Base-by-base conservation (phyloP, 2,113 vertebrate genomes). In the Callithrix jacchus region DNA sequence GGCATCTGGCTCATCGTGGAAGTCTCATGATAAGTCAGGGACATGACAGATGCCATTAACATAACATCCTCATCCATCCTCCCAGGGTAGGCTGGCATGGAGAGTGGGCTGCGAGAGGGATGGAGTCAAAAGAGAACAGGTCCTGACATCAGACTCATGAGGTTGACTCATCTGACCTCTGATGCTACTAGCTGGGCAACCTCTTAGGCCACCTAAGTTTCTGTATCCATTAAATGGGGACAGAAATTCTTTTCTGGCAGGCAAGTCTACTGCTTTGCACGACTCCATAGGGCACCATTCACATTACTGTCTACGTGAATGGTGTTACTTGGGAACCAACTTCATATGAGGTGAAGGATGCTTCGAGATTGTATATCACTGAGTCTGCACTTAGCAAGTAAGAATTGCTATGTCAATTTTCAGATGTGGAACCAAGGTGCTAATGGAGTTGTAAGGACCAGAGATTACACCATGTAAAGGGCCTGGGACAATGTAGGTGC, bases 41-140 rank as follows among this genome's bases (percentile, higher is more conserved):
- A 91, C 66, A 25, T 85, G 97, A 97, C 91, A 95, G 89, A 89
- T 76, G 37, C 74, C 91, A 81, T 96, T 94, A 96, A 91, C 74
- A 71, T 76, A 91, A 87, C 82, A 73, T 77, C 84, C 27, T 68
- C 87, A 84, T 91, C 86, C 89, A 80, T 95, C 94, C 94, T 94
- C 45, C 74, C 70, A n/a, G 52, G 64, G 70, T 13, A 64, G 89
- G 91, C 82, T 95, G 82, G 58, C 74, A 49, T 30, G 30, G 64
- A 93, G 54, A 76, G 76, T 89, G 87, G 83, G 45, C 56, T 1
- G 8, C 71, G 95, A 73, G 66, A 92, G n/a, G 54, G 35, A 47
- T 21, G n/a, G 64, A 76, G 37, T 87, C 73, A 52, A 66, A 93
- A 84, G 32, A 77, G 54, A 84, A 54, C 61, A 81, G 42, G 77